Percentiles rank a stretch among this genome's conserved stretches.
Conservation (phyloP, 2,888 invertebrate species). For the Galerucella pusilla region DNA sequence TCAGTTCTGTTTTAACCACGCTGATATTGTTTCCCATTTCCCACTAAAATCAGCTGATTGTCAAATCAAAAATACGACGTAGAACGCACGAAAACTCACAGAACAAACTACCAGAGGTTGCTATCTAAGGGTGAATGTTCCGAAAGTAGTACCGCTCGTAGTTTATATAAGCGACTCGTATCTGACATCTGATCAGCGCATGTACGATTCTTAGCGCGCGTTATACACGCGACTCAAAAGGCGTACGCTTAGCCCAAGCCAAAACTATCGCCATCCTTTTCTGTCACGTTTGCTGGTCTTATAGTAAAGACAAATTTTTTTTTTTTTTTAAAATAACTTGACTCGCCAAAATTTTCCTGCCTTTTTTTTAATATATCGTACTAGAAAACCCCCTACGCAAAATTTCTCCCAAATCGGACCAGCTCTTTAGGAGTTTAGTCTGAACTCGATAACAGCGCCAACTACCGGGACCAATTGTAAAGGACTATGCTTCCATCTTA, state of each 20-base stretch:
- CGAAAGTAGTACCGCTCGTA: constrained; percentile 30
- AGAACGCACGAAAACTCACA: constrained; percentile 14
- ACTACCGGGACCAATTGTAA: no score
- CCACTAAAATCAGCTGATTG: constrained; percentile 46
- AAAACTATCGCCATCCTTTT: constrained; percentile 39
- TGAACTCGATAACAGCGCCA: no score
- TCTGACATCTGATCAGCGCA: constrained; percentile 52
- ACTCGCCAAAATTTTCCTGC: no score
- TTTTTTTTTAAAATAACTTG: no score
- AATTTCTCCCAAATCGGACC: no score
- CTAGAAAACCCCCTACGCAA: no score
- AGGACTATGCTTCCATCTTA: no score
- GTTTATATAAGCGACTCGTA: constrained; percentile 35
- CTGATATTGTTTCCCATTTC: no score
- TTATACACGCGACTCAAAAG: constrained; percentile 60
- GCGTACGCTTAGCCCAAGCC: constrained; percentile 56
- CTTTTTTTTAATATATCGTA: no score
- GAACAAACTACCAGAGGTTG: neutral
- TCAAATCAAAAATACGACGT: constrained; percentile 23
- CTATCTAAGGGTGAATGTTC: constrained; percentile 36
- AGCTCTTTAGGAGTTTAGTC: no score
- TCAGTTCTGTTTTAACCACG: no score
- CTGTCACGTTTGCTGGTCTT: constrained; percentile 29
- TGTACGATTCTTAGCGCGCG: constrained; percentile 60
- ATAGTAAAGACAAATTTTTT: constrained; percentile 11